Evolutionary conservation across 2,113 vertebrate species (phyloP).

Genomic region (Bufo gargarizans): DNA sequence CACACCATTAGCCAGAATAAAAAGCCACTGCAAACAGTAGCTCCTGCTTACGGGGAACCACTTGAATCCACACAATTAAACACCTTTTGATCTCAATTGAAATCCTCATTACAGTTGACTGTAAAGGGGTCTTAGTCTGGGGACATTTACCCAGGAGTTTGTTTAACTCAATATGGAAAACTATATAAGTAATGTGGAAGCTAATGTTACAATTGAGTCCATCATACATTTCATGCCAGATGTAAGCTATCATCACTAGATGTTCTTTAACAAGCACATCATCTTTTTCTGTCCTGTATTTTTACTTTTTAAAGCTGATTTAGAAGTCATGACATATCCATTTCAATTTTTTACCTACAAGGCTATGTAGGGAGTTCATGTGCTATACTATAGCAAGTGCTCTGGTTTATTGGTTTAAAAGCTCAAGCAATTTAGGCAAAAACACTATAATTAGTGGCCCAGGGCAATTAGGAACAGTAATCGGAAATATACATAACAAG

Average conservation of each 20-base stretch:
- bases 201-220: not conserved
- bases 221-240: not conserved
- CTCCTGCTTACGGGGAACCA: not conserved
- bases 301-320: not conserved
- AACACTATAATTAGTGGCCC: conserved; percentile 65
- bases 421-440: conserved; percentile 14
- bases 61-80: not conserved
- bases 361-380: not conserved
- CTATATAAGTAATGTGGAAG: not conserved
- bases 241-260: not conserved
- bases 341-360: not conserved
- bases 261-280: not conserved
- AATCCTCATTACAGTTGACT: not conserved
- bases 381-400: not conserved
- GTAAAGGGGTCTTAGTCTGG: not conserved
- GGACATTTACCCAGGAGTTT: not conserved
- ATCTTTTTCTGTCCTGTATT: not conserved
- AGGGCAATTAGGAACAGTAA: conserved; percentile 65
- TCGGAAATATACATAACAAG: conserved; percentile 64
- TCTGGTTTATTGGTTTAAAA: not conserved
- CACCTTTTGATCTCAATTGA: not conserved
- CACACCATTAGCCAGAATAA: not conserved
- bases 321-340: not conserved
- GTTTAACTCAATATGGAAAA: not conserved
- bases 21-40: not conserved